These are phyloP conservation scores for Malthinus seriepunctatus DNA, from an alignment of 2,888 invertebrate genomes.

Conservation along the genomic window DNA sequence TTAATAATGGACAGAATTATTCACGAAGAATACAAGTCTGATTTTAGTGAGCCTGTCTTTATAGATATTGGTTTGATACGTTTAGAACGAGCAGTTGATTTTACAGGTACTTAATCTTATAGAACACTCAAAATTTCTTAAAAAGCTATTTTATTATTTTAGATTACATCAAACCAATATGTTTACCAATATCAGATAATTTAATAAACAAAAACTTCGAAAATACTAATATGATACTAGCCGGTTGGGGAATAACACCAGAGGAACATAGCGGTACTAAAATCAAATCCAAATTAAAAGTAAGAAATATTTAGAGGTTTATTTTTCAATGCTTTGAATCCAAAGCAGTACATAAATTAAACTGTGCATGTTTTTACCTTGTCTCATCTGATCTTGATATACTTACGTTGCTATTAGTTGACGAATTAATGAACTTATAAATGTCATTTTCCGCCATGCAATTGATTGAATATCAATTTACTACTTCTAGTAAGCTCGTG, in stretches of 20 bases:
- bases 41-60: slow-evolving; percentile 63
- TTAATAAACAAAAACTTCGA: slow-evolving; percentile 50
- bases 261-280: slow-evolving; percentile 56
- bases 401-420: no score
- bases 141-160: slow-evolving; percentile 27
- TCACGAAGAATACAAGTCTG: slow-evolving; percentile 68
- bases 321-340: no score
- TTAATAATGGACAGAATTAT: slow-evolving; percentile 65
- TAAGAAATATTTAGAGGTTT: no score
- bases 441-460: no score
- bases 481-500: no score
- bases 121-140: no score
- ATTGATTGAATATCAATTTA: no score
- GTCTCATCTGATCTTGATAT: no score
- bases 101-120: no score
- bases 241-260: slow-evolving; percentile 73
- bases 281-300: slow-evolving; percentile 58
- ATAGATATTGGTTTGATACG: slow-evolving; percentile 77
- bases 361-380: no score
- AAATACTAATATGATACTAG: slow-evolving; percentile 57
- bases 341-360: no score
- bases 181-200: slow-evolving; percentile 56
- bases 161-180: slow-evolving; percentile 65
- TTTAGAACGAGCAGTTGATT: slow-evolving; percentile 58
- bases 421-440: no score